Evolutionary conservation across 2,113 vertebrate species (phyloP).

Genomic region (Zeus faber): DNA sequence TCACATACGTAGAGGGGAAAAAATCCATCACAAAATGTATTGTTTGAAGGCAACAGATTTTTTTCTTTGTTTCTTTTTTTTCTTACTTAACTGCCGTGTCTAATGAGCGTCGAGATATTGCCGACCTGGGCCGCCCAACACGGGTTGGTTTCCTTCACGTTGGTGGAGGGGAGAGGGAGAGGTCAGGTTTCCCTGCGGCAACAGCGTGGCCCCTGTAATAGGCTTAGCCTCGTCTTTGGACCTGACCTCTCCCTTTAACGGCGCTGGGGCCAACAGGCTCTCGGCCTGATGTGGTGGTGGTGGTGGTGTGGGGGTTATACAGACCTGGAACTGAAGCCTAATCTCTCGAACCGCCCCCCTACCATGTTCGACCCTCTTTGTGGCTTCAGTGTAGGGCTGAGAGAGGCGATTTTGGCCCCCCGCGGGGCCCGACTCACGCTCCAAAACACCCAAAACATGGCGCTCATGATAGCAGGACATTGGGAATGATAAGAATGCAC

Average conservation of each 20-base stretch:
- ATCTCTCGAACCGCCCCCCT: conserved; percentile 90
- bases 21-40: background rate
- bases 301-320: no score
- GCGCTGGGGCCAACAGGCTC: conserved; percentile 68
- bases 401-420: no score
- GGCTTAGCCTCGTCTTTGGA: conserved; percentile 84
- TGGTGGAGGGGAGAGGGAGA: conserved; percentile 60
- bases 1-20: background rate
- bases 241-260: conserved; percentile 91
- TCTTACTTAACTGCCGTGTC: conserved; percentile 59
- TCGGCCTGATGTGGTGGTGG: conserved; percentile 80
- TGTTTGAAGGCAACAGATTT: no score
- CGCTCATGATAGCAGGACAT: conserved; percentile 23
- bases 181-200: conserved; percentile 62
- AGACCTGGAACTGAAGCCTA: conserved; percentile 91
- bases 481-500: conserved; percentile 64
- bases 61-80: conserved; percentile 47
- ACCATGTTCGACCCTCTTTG: no score
- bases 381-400: no score
- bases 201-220: conserved; percentile 52
- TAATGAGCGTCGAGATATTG: conserved; percentile 55
- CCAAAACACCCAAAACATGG: background rate
- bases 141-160: conserved; percentile 38
- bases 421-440: conserved; percentile 41
- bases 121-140: conserved; percentile 41